Conservation (phyloP, 2,888 invertebrate genomes). For the Drosophila neotestacea region DNA sequence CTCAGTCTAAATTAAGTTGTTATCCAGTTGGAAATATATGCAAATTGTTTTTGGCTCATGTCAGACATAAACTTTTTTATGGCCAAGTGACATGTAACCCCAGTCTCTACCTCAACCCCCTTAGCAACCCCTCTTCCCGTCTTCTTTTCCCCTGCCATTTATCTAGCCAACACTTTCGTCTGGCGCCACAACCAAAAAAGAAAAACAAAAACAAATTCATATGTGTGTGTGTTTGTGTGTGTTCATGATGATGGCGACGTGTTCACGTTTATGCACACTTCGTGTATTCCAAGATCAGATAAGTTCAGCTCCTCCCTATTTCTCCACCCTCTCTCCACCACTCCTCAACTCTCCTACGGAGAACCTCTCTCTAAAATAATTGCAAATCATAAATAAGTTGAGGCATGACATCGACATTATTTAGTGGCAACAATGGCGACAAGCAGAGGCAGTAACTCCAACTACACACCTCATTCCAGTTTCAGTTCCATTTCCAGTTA, state of each 20-base stretch:
- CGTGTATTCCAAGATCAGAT: slow-evolving; percentile 73
- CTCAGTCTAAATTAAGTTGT: slow-evolving; percentile 81
- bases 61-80: slow-evolving; percentile 84
- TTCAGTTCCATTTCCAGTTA: background rate
- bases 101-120: slow-evolving; percentile 43
- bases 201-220: slow-evolving; percentile 25
- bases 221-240: slow-evolving; percentile 18
- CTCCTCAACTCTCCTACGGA: background rate
- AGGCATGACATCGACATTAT: slow-evolving; percentile 67
- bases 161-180: slow-evolving; percentile 74
- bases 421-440: slow-evolving; percentile 59
- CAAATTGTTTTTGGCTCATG: slow-evolving; percentile 84
- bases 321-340: background rate
- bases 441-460: slow-evolving; percentile 25
- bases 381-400: slow-evolving; percentile 73
- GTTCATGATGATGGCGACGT: slow-evolving; percentile 41
- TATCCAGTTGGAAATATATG: slow-evolving; percentile 82
- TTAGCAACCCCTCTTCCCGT: background rate
- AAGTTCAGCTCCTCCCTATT: slow-evolving; percentile 33
- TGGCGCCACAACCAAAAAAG: slow-evolving; percentile 58
- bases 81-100: slow-evolving; percentile 83
- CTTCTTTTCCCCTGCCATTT: slow-evolving; percentile 46
- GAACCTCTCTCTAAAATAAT: slow-evolving; percentile 59
- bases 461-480: background rate
- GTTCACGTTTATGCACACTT: slow-evolving; percentile 60